These are phyloP conservation scores for Carabus problematicus DNA, from an alignment of 2,888 invertebrate species.

Conservation along the genomic window DNA sequence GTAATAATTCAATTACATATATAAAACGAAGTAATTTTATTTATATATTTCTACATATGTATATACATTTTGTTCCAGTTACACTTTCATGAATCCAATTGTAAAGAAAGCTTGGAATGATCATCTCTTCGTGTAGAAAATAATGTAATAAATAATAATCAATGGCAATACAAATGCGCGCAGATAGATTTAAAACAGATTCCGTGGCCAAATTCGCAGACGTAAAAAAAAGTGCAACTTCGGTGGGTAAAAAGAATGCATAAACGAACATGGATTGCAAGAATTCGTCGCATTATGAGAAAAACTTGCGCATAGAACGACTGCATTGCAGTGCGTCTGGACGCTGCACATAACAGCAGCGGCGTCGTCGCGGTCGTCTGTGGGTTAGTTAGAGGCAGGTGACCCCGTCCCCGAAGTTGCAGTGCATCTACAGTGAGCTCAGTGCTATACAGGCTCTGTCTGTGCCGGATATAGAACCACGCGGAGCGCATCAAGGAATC, in stretches of 20 bases:
- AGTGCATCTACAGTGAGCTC: conserved; percentile 47
- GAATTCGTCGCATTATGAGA: not conserved
- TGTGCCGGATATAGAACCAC: conserved; percentile 51
- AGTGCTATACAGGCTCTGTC: conserved; percentile 43
- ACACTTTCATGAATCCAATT: not conserved
- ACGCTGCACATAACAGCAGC: conserved; percentile 22
- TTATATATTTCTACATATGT: not conserved
- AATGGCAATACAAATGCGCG: not conserved
- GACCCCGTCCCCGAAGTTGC: conserved; percentile 56
- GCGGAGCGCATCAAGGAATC: conserved; percentile 12
- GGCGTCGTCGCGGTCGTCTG: conserved; percentile 10
- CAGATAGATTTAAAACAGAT: not conserved
- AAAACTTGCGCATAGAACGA: not conserved
- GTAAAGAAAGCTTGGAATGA: not conserved
- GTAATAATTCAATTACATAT: not conserved
- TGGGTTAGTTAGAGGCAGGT: conserved; percentile 50
- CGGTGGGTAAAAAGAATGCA: not conserved
- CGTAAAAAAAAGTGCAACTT: not conserved
- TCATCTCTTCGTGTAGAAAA: not conserved
- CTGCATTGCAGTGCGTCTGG: conserved; percentile 16
- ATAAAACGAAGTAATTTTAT: not conserved
- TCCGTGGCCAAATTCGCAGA: not conserved
- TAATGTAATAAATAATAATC: not conserved
- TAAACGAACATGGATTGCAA: no score
- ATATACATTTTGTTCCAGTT: not conserved